Evolutionary conservation across 2,113 vertebrate species (phyloP).

Genomic region (Pica pica): DNA sequence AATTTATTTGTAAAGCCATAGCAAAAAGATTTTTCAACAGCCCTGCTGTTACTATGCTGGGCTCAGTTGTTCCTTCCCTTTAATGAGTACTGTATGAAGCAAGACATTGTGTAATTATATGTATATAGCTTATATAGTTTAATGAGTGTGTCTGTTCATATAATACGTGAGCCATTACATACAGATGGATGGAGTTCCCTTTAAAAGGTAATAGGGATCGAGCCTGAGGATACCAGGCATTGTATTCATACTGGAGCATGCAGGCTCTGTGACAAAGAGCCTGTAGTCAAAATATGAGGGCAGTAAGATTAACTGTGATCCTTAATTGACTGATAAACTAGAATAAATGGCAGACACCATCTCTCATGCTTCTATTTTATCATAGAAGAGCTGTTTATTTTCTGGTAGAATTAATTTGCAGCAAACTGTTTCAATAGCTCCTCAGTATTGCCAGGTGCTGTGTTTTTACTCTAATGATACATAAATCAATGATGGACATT

Average conservation of each 20-base stretch:
- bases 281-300: not conserved
- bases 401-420: not conserved
- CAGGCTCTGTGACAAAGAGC: not conserved
- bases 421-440: not conserved
- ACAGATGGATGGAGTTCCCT: not conserved
- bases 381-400: not conserved
- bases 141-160: not conserved
- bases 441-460: not conserved
- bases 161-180: not conserved
- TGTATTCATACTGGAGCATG: not conserved
- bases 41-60: not conserved
- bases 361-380: not conserved
- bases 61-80: constrained; percentile 16
- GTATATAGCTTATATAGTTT: not conserved
- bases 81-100: constrained; percentile 19
- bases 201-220: not conserved
- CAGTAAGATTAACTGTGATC: not conserved
- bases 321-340: not conserved
- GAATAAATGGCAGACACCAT: not conserved
- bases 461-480: not conserved
- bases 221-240: not conserved
- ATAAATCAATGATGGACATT: not conserved
- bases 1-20: constrained; percentile 16
- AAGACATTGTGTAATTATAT: not conserved
- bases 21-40: not conserved